Base-by-base conservation (phyloP, 2,797 vertebrate species). In the Oceanodroma leucorhoa region DNA sequence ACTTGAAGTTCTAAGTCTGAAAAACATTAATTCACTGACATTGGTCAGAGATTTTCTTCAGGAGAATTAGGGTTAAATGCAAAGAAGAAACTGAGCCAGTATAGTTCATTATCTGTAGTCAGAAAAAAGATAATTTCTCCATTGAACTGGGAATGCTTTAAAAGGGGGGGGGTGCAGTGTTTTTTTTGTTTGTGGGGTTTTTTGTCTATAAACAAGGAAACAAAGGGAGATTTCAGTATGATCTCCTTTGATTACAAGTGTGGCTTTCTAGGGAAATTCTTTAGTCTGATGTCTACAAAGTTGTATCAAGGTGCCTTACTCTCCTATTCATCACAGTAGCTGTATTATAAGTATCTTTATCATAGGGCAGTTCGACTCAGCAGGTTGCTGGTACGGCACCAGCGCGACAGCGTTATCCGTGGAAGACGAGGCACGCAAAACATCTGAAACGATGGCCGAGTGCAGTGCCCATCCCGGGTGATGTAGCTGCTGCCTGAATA, bases 131-230 rank as follows among this genome's bases (percentile, higher is more conserved):
- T 14, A 21, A 36, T 62, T 65, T 75, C 24, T n/a, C 17, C 10
- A 16, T 11, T 54, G 20, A 77, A 53, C 32, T 53, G 3, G 1
- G 13, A 57, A 29, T 17, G 5, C 4, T 64, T 61, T 83, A 40
- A 76, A 46, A 15, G 29, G 10, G 1, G 2, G 2, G 1, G 2
- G 2, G 2, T 6, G 27, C 8, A 5, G 1, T 46, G 43, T 2
- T 11, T 2, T 2, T 38, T 81, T 55, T 8, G 9, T 38, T 61
- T 40, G 16, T 36, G 26, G 14, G 7, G 4, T 2, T 22, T 30
- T 43, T 29, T 57, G n/a, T 9, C 6, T 76, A 17, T 27, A 51
- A 64, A 26, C 3, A 45, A 32, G 6, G 32, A 66, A 86, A 43
- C 3, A 71, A 55, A 55, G 7, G 4, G 27, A 11, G 43, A 30